Evolutionary conservation across 2,113 vertebrate genomes (phyloP), one percentile per base, ranked within the genome.

Genomic region (Syngnathus typhle): DNA sequence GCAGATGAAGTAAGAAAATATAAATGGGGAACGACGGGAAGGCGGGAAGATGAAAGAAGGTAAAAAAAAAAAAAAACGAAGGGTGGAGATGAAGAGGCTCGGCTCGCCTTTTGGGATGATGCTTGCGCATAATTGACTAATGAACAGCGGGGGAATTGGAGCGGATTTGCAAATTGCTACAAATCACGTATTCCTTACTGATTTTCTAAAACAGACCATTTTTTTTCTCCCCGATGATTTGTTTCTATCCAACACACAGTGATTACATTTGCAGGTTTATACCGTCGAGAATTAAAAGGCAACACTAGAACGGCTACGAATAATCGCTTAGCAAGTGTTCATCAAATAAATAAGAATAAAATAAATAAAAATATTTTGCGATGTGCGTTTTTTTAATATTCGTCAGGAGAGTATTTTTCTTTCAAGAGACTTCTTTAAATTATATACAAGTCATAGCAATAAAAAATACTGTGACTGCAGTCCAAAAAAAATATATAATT

Each of bases 261-360:
- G 27, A 10, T 55, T 27, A 55, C 4, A 58, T 49, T 27, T 61
- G 12, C 41, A 27, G 41, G 47, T 15, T 58, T 16, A 32, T 32
- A 8, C 55, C 7, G 47, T 52, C 44, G 56, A 2, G 55, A 47
- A 68, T 49, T 18, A n/a, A 23, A 47, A 43, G 8, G 36, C 10
- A 60, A 27, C 49, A 39, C 18, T 11, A 47, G 23, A 63, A 60
- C 43, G 18, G 43, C 56, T 52, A 67, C 4, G 72, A 78, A 51
- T 15, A 27, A 0, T 1, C 15, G 36, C 69, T 67, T 43, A 60
- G 69, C 61, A n/a, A 18, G 7, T 2, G 27, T 32, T 32, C 27
- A 32, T 32, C 27, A 32, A 32, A 32, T 32, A 32, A 32, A 32
- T 32, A 32, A 60, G 62, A 65, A 61, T 46, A 32, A n/a, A 49